Conservation (phyloP, 1,140 invertebrate species). For the Euura lappo region DNA sequence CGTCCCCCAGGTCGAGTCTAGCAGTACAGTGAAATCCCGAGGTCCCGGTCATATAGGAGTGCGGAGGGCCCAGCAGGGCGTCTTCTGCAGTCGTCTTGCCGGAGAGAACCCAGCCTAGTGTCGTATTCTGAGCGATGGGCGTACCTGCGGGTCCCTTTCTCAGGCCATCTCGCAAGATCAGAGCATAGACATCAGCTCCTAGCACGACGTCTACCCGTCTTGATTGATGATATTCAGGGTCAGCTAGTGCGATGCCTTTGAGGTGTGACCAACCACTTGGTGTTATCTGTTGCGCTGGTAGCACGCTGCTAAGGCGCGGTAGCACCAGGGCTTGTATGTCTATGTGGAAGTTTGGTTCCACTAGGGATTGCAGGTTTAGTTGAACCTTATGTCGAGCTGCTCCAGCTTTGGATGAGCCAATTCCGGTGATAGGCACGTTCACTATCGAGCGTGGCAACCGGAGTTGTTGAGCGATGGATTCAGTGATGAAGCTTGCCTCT, state of each 20-base stretch:
- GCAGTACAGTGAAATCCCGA: background rate
- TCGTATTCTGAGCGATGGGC: conserved; percentile 20
- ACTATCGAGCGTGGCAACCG: too few relatives aligned
- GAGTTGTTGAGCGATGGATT: too few relatives aligned
- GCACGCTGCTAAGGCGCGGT: background rate
- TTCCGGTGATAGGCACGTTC: too few relatives aligned
- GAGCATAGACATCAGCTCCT: conserved; percentile 18
- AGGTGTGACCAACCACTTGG: background rate
- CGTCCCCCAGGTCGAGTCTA: conserved; percentile 9
- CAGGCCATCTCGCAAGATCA: conserved; percentile 1
- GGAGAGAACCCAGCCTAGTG: conserved; percentile 19
- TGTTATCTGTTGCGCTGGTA: background rate
- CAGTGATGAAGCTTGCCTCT: too few relatives aligned
- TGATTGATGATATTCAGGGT: background rate
- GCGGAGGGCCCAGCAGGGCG: background rate
- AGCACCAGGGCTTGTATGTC: background rate
- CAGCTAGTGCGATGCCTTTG: background rate
- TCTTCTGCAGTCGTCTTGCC: conserved; percentile 12
- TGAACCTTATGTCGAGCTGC: background rate
- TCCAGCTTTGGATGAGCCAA: too few relatives aligned
- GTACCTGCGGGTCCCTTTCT: conserved; percentile 5
- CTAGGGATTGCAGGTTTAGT: background rate
- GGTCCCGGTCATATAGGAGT: too few relatives aligned
- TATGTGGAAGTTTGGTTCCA: background rate
- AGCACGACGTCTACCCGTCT: conserved; percentile 6